Conservation (phyloP, 2,113 vertebrate genomes). For the Epinephelus fuscoguttatus region DNA sequence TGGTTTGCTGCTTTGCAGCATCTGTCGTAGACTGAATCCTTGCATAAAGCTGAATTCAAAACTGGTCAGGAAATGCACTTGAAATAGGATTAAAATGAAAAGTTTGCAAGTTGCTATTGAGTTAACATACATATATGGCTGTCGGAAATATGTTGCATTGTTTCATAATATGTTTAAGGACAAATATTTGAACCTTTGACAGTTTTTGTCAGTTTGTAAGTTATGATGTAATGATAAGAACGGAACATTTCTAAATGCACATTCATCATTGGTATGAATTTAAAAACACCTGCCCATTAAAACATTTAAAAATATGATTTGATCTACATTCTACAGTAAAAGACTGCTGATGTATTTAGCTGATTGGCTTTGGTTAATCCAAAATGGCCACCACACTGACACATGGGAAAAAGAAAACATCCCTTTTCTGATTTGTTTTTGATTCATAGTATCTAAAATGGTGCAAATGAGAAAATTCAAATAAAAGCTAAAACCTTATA, state of each 20-base stretch:
- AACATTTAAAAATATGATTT: not conserved
- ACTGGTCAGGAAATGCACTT: conserved; percentile 55
- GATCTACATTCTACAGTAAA: conserved; percentile 4
- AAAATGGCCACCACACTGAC: not conserved
- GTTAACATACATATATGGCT: conserved; percentile 13
- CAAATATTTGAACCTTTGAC: conserved; percentile 10
- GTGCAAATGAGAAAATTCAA: not conserved
- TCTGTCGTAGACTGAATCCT: conserved; percentile 47
- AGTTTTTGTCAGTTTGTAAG: conserved; percentile 35
- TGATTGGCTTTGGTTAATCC: not conserved
- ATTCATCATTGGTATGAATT: not conserved
- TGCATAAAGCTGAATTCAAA: conserved; percentile 51
- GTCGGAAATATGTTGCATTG: conserved; percentile 26
- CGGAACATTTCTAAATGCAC: not conserved
- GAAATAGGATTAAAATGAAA: conserved; percentile 54
- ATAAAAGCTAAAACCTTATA: not conserved
- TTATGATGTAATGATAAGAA: conserved; percentile 7
- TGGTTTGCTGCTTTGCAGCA: conserved; percentile 46
- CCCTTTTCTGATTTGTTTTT: not conserved
- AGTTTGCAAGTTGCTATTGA: conserved; percentile 33
- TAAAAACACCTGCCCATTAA: not conserved
- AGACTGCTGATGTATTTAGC: not conserved
- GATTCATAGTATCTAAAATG: not conserved
- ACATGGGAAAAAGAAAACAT: not conserved
- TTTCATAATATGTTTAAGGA: conserved; percentile 17